Evolutionary conservation across 2,113 vertebrate genomes (phyloP).

Genomic region (Seriola quinqueradiata): DNA sequence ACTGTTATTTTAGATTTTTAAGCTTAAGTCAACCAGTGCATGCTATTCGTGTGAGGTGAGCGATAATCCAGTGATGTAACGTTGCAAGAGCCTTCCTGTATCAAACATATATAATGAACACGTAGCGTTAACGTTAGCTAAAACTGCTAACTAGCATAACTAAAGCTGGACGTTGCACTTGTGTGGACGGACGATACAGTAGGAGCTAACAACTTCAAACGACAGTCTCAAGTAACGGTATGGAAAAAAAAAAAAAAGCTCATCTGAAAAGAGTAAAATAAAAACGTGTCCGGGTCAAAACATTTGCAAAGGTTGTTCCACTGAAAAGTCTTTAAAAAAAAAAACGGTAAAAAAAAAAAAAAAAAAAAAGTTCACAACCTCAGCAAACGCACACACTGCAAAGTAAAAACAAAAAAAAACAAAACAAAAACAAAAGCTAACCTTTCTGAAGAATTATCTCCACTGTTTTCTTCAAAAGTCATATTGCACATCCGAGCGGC

Average conservation of each 20-base stretch:
- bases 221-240: too few species aligned
- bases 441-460: constrained; percentile 84
- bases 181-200: too few species aligned
- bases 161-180: not conserved
- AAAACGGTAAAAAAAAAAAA: too few species aligned
- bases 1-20: not conserved
- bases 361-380: too few species aligned
- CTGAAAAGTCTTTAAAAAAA: too few species aligned
- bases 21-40: too few species aligned
- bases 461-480: constrained; percentile 85
- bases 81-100: constrained; percentile 5
- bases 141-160: not conserved
- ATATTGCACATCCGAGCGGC: constrained; percentile 84
- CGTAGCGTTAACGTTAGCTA: not conserved
- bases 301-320: too few species aligned
- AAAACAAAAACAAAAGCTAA: constrained; percentile 12
- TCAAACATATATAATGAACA: not conserved
- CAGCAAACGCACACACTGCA: too few species aligned
- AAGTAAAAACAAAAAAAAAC: not conserved
- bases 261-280: too few species aligned
- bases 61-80: not conserved
- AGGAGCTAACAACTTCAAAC: too few species aligned
- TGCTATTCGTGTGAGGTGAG: not conserved
- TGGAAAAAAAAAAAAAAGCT: too few species aligned
- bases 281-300: too few species aligned